Base-by-base conservation (phyloP, 2,113 vertebrate species). In the Heterotilapia buettikoferi region DNA sequence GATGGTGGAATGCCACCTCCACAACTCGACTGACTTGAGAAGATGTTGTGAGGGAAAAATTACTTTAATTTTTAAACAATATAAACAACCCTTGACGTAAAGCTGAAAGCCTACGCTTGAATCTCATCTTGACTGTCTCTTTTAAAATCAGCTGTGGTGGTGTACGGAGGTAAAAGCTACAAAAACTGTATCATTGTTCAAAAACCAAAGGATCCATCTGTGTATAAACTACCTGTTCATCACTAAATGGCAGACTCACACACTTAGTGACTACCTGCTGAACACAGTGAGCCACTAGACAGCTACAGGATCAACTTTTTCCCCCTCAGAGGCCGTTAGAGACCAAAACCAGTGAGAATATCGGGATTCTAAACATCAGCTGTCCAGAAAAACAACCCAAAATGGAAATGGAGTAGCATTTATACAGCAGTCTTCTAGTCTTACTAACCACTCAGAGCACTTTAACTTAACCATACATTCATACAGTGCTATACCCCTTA, bases 391-490 rank as follows among this genome's bases (percentile, higher is more conserved):
- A 24, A 0, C 66, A 71, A 71, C n/a, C n/a, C 36, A 71, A 71
- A 45, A 43, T 71, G 13, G 38, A 73, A 73, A 73, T 43, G n/a
- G 21, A 73, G 38, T 73, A 73, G 66, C 38, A 73, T 26, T 26
- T 73, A 24, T 43, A 73, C 38, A 4, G 36, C n/a, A 24, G n/a
- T 24, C 7, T 38, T n/a, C 61, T 38, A 38, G 61, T 66, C 61
- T 66, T 66, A 38, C 61, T 66, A 31, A 66, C 61, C 66, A 71
- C 38, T 71, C 36, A 24, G n/a, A 71, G 19, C 66, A 71, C 66
- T 61, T 33, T 2, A 33, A 61, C 29, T 71, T 71, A 71, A 40
- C 19, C 66, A 2, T 40, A 43, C 36, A 43, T 0, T 16, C 12
- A 71, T 24, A 43, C 38, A 43, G 21, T 6, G 12, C 21, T 71